Evolutionary conservation across 2,113 vertebrate species (phyloP).

Genomic region (Nothoprocta perdicaria): DNA sequence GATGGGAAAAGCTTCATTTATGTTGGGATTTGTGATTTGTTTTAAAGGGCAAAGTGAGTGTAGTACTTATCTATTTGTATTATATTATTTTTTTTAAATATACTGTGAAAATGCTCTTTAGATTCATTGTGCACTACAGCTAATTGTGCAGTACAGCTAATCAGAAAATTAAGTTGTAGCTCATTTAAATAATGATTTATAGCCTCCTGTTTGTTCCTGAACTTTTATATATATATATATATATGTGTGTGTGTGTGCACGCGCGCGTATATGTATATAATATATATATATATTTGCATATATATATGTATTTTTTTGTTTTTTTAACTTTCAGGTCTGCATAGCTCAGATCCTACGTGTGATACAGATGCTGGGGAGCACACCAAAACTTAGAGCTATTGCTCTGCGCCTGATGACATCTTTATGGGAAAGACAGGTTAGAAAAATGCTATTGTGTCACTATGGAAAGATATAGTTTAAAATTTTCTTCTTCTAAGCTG

Average conservation of each 20-base stretch:
- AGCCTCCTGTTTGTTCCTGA: not conserved
- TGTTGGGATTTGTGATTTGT: not conserved
- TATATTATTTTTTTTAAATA: not conserved
- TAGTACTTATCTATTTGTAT: not conserved
- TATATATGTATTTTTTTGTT: not conserved
- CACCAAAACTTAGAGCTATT: conserved; percentile 84
- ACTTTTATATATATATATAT: not conserved
- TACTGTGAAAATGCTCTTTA: not conserved
- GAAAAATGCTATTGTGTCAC: not conserved
- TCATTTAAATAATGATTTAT: not conserved
- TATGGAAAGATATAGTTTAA: not conserved
- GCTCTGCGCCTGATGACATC: conserved; percentile 86
- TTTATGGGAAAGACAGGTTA: conserved; percentile 95
- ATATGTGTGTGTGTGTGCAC: no score
- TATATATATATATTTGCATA: no score
- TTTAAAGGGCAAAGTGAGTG: not conserved
- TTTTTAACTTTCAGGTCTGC: conserved; percentile 83
- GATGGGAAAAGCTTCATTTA: not conserved
- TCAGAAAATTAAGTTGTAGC: not conserved
- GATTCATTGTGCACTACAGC: not conserved
- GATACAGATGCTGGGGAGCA: conserved; percentile 84
- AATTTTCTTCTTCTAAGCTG: not conserved
- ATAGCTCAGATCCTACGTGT: conserved; percentile 87
- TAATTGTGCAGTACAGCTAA: not conserved
- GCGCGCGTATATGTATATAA: not conserved